A percentile compares a stretch with the other conserved stretches of the same genome.
Evolutionary conservation across 2,113 vertebrate genomes (phyloP).

Genomic region (Buteo buteo): DNA sequence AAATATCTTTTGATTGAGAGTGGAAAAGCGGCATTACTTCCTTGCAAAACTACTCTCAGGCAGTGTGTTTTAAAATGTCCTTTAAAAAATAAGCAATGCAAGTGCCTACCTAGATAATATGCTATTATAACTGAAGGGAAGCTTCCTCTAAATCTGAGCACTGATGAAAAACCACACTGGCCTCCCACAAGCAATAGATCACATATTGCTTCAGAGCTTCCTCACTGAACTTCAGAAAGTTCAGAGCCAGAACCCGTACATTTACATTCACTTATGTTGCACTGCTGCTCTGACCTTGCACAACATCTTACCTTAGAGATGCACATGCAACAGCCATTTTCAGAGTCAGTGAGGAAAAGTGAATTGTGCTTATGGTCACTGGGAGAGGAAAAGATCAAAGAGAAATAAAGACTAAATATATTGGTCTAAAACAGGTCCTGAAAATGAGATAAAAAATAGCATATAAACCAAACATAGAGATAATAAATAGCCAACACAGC

Average conservation of each 20-base stretch:
- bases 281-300: not conserved
- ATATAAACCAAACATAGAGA: not conserved
- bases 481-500: not conserved
- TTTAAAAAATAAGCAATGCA: not conserved
- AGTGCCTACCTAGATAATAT: not conserved
- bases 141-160: not conserved
- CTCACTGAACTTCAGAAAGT: not conserved
- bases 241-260: not conserved
- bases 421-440: not conserved
- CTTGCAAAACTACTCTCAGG: not conserved
- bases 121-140: not conserved
- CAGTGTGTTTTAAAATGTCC: rapidly evolving
- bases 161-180: not conserved
- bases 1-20: not conserved
- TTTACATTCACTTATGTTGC: not conserved
- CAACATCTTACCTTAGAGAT: not conserved
- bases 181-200: not conserved
- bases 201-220: not conserved
- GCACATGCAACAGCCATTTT: not conserved
- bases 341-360: not conserved
- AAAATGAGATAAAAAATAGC: not conserved
- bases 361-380: not conserved
- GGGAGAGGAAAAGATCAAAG: not conserved
- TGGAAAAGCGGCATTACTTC: not conserved
- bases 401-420: not conserved